Conservation (phyloP, 37 sponge, comb jelly and placozoan species). For the Corticium candelabrum region DNA sequence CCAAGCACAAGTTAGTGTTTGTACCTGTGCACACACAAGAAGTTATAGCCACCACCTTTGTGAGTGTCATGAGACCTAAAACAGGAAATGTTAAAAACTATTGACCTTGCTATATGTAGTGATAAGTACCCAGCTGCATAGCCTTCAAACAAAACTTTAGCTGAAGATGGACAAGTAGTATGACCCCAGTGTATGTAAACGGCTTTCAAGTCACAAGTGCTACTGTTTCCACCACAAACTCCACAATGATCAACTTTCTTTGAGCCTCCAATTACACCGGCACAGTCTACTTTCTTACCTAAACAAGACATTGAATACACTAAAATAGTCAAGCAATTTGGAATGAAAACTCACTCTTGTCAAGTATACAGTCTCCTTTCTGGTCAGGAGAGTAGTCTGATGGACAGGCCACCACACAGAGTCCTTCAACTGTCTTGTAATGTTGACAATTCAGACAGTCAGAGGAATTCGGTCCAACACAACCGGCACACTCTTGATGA, state of each 20-base stretch:
- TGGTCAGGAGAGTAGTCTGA: too few relatives aligned
- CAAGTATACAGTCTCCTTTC: too few relatives aligned
- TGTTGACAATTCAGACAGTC: not conserved
- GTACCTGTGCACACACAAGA: not conserved
- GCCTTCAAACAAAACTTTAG: not conserved
- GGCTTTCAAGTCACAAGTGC: not conserved
- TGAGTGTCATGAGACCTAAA: not conserved
- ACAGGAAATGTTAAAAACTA: too few relatives aligned
- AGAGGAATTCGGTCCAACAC: not conserved
- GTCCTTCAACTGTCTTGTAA: not conserved
- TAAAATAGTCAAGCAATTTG: too few relatives aligned
- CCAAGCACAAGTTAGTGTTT: too few relatives aligned
- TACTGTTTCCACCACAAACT: not conserved
- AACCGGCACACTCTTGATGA: not conserved
- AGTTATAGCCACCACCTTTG: not conserved
- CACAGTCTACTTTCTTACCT: not conserved
- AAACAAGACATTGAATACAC: too few relatives aligned
- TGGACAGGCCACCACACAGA: too few relatives aligned
- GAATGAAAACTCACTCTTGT: too few relatives aligned
- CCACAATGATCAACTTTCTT: not conserved
- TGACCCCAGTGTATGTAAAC: not conserved
- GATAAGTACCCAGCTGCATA: not conserved
- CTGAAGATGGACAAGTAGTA: not conserved
- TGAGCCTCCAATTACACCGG: not conserved
- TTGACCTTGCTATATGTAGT: too few relatives aligned